Evolutionary conservation across 2,113 vertebrate genomes (phyloP), one percentile per base, ranked within the genome.

Genomic region (Pluvialis apricaria): DNA sequence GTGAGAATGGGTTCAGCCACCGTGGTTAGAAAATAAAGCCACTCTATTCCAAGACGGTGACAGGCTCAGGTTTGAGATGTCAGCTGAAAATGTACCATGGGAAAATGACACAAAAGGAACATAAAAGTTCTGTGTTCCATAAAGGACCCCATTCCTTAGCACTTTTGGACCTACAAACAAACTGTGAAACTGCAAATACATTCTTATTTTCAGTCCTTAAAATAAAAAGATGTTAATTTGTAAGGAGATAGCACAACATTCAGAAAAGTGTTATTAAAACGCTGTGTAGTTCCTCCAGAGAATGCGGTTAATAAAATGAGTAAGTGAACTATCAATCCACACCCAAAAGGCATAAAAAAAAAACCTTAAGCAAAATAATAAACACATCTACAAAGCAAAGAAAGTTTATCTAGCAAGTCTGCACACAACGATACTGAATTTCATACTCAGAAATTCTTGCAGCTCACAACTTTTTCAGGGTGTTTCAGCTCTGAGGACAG

Each of bases 381-480:
- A 77, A 86, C 49, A 83, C 5, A 7, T 94, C 76, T 92, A 84
- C 38, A 89, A 70, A 96, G 86, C 77, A 92, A 91, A 91, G 60
- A 24, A 86, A 87, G 66, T 86, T 93, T 81, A 86, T 85, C 92
- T 95, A 96, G 73, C 81, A 95, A 72, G 68, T 45, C 64, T 92
- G 88, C 87, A 95, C 89, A 94, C 84, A 85, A 89, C 49, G 87
- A 76, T 73, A 91, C 45, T 92, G 73, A 91, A 95, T 92, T 89
- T 97, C 96, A 95, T 95, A 97, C 95, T 96, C 95, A 92, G 92
- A 97, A 95, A 94, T 94, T 95, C 94, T 91, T 97, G 83, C 91
- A 94, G 94, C 49, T 97, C 92, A 97, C 81, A 92, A 49, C 77
- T 92, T 93, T 92, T 95, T 97, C 94, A 91, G 83, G 84, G 70